A percentile compares a stretch with the other conserved stretches of the same genome.
These are phyloP conservation scores for Gallinago media DNA, from an alignment of 2,113 vertebrate genomes.

Conservation along the genomic window DNA sequence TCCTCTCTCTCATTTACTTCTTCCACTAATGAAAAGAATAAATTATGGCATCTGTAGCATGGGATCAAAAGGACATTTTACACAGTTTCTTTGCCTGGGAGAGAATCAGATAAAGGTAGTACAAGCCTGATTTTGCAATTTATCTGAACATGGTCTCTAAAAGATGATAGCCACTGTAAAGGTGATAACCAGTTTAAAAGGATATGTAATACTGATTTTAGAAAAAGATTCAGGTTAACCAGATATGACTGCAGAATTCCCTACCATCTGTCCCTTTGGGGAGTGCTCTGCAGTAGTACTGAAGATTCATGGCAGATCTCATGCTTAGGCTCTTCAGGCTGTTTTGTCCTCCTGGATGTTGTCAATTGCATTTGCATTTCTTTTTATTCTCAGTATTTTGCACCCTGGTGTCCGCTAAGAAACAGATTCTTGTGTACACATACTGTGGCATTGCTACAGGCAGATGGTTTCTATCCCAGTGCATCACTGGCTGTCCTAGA, in stretches of 20 bases:
- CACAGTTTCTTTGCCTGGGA: background rate
- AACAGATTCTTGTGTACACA: slow-evolving; percentile 2
- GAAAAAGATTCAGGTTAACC: slow-evolving; percentile 21
- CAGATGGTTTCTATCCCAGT: background rate
- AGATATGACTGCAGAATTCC: slow-evolving; percentile 17
- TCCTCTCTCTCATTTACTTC: background rate
- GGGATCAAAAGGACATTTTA: background rate
- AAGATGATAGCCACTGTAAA: background rate
- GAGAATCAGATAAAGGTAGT: background rate
- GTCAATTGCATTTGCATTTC: slow-evolving; percentile 41
- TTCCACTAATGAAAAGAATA: background rate
- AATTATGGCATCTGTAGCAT: background rate
- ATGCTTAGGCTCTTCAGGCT: slow-evolving; percentile 7
- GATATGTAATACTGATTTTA: slow-evolving; percentile 14
- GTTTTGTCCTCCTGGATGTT: slow-evolving; percentile 30
- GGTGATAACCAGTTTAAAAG: slow-evolving; percentile 4
- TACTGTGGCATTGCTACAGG: background rate
- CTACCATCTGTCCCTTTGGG: slow-evolving; percentile 32
- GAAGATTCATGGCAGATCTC: background rate
- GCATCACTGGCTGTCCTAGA: background rate
- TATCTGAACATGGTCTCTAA: background rate
- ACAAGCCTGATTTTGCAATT: background rate
- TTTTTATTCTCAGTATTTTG: slow-evolving; percentile 27
- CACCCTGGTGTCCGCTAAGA: slow-evolving; percentile 7
- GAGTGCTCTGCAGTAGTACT: background rate